Evolutionary conservation across 2,797 vertebrate species (phyloP).

Genomic region (Hydrophis major): DNA sequence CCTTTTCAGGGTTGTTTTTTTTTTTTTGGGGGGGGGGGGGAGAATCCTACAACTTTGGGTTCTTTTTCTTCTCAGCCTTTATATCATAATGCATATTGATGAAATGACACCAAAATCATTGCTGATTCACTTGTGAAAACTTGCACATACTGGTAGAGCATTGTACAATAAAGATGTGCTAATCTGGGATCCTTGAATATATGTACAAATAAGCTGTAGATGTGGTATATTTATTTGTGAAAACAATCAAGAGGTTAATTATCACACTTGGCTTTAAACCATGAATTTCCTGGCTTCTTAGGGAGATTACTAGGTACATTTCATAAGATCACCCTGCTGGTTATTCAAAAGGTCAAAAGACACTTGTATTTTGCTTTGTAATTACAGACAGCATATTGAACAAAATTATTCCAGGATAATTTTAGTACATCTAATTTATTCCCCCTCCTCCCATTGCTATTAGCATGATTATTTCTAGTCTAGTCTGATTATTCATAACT

Average conservation of each 20-base stretch:
- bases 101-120: background rate
- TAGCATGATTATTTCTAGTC: background rate
- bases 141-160: background rate
- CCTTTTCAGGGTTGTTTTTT: background rate
- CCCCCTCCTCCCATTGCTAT: slow-evolving; percentile 1
- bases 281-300: slow-evolving; percentile 46
- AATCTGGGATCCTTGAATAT: background rate
- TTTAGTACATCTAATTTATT: slow-evolving; percentile 35
- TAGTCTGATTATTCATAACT: background rate
- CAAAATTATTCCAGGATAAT: slow-evolving; percentile 36
- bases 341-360: slow-evolving; percentile 61
- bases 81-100: background rate
- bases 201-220: slow-evolving; percentile 24
- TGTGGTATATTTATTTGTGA: slow-evolving; percentile 65
- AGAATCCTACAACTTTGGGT: background rate
- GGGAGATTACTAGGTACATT: slow-evolving; percentile 53
- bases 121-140: background rate
- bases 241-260: slow-evolving; percentile 69
- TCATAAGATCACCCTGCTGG: slow-evolving; percentile 46
- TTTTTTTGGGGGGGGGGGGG: too few species aligned
- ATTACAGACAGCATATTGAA: slow-evolving; percentile 48
- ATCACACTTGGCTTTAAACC: slow-evolving; percentile 59
- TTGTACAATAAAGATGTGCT: background rate
- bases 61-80: background rate
- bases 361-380: slow-evolving; percentile 52